Base-by-base conservation (phyloP, 2,888 invertebrate species). In the Idaea aversata region DNA sequence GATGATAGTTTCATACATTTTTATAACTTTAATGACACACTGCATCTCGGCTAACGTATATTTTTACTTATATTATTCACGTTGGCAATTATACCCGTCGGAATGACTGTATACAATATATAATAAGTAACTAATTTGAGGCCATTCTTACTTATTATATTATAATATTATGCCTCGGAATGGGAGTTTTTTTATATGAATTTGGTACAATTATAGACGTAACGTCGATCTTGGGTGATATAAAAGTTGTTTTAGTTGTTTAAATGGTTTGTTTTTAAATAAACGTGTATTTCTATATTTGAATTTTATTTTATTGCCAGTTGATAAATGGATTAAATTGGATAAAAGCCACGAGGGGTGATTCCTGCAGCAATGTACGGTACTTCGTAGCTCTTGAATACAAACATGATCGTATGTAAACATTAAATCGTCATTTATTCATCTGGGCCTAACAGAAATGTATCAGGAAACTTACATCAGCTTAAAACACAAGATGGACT, bases 101-200 rank as follows among this genome's bases (percentile, higher is more conserved):
- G 80, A 85, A 88, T 87, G 84, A 87, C 85, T 83, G 83, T 79
- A 79, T 84, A 84, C 83, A 82, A 85, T 84, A 85, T 79, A 77
- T 83, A 85, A 86, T 87, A 87, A 79, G 77, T 78, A 79, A 84
- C 81, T 85, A 85, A 86, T 86, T 85, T 81, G 79, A 79, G 79
- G 77, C 74, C 75, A 75, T 79, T 77, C 77, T 66, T 72, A 75
- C 77, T 78, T 79, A 82, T 82, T 79, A 78, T 81, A 82, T 80
- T 79, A 78, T 80, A 77, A 75, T 77, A 72, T 69, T 69, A 62
- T 63, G 65, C 67, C 65, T 61, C 63, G 70, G 68, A 73, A 59
- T 59, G 59, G 59, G 59, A 15, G 25, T n/a, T 59, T 59, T 59
- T 59, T 59, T 59, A 59, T 59, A 59, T 25, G 59, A 13, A 25